phyloP scores from a whole-genome alignment of 2,888 invertebrate species.

The Lucinisca nassula region DNA sequence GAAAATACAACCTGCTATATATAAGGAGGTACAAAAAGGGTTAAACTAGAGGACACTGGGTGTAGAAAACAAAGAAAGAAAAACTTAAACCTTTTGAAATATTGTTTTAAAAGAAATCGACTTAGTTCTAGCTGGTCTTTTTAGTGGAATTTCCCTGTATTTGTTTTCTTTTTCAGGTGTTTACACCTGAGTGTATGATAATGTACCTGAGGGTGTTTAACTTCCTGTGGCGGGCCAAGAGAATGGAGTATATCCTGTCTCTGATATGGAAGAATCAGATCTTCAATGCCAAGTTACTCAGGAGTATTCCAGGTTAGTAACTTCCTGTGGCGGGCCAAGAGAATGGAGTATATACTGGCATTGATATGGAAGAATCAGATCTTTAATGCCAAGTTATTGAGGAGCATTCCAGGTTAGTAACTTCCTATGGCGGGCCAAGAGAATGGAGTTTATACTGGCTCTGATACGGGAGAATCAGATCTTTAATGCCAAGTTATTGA shows the following conservation, averaged over 20 bases:
- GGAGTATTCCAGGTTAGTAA: constrained; percentile 93
- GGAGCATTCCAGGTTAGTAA: constrained; percentile 92
- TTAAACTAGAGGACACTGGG: too few species aligned
- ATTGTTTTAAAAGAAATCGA: background rate
- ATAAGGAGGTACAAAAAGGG: too few species aligned
- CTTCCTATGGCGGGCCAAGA: constrained; percentile 96
- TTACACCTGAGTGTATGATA: constrained; percentile 90
- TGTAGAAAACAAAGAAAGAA: too few species aligned
- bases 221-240: constrained; percentile 96
- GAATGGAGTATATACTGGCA: constrained; percentile 95
- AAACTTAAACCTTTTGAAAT: background rate
- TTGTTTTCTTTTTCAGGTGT: constrained; percentile 87
- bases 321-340: constrained; percentile 96
- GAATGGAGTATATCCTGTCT: constrained; percentile 95
- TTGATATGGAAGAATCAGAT: constrained; percentile 95
- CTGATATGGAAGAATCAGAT: constrained; percentile 95
- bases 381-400: constrained; percentile 91
- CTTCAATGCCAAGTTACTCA: constrained; percentile 91
- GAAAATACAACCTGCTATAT: too few species aligned
- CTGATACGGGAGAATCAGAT: constrained; percentile 95
- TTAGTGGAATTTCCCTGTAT: background rate
- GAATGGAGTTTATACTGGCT: constrained; percentile 95
- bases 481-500: constrained; percentile 91
- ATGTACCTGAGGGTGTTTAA: constrained; percentile 95
- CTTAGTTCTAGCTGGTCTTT: too few species aligned